phyloP scores from a whole-genome alignment of 2,797 vertebrate genomes.

The Graptemys geographica region DNA sequence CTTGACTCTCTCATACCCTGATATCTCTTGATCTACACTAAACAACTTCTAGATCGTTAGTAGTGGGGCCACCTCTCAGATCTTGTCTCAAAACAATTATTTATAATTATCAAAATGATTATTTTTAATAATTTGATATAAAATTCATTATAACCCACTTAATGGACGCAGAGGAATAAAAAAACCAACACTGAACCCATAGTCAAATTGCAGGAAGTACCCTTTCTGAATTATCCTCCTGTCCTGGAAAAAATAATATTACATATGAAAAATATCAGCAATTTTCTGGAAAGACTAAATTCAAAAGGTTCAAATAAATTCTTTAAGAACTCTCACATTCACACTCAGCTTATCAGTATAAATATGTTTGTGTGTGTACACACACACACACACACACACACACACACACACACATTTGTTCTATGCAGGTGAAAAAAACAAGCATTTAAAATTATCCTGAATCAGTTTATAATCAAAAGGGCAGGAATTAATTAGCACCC shows the following conservation, averaged over 20 bases:
- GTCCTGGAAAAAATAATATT: background rate
- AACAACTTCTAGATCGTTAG: background rate
- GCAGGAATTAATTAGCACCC: background rate
- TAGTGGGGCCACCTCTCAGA: background rate
- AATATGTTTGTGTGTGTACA: background rate
- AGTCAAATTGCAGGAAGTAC: background rate
- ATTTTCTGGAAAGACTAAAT: background rate
- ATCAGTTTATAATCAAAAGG: background rate
- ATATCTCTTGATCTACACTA: rapidly evolving
- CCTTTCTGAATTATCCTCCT: background rate
- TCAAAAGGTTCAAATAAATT: background rate
- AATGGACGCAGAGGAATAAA: background rate
- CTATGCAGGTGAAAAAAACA: background rate
- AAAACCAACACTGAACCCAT: background rate
- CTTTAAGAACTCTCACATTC: background rate
- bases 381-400: too few species aligned
- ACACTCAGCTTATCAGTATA: background rate
- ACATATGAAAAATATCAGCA: background rate
- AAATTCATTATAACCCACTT: background rate
- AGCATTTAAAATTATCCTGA: background rate
- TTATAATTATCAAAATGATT: background rate
- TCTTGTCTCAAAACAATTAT: background rate
- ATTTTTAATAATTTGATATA: background rate
- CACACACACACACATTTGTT: too few species aligned
- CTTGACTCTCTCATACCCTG: background rate